Evolutionary conservation across 2,113 vertebrate species (phyloP).

Genomic region (Microcebus jonahi): DNA sequence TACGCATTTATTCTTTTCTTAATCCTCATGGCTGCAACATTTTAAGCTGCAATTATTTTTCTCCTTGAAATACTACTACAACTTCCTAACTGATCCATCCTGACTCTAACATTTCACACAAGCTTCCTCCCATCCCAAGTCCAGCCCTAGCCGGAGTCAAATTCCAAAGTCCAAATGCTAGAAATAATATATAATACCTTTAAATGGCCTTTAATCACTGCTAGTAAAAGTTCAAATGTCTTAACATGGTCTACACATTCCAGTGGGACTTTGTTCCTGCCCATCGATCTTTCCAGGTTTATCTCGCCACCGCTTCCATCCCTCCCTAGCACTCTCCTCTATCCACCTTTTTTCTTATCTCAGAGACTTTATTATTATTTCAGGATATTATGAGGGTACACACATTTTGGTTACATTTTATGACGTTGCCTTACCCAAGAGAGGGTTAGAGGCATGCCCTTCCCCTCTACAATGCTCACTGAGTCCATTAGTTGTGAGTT

Average conservation of each 20-base stretch:
- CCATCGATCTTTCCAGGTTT: background rate
- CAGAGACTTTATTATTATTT: background rate
- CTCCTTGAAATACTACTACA: background rate
- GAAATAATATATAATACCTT: background rate
- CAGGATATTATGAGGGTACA: no score
- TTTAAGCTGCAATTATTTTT: background rate
- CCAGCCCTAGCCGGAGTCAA: background rate
- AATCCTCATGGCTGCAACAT: background rate
- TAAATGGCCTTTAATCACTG: background rate
- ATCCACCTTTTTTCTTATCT: background rate
- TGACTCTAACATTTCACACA: background rate
- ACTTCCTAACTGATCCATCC: background rate
- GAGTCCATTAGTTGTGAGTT: no score
- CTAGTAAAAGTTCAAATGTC: background rate
- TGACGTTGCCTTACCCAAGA: no score
- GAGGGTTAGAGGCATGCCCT: no score
- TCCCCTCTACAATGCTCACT: no score
- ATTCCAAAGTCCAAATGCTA: background rate
- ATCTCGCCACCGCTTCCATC: background rate
- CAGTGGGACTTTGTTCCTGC: background rate
- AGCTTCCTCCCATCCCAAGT: background rate
- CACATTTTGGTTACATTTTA: no score
- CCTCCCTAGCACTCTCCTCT: background rate
- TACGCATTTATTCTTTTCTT: background rate
- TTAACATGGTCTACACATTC: background rate